phyloP scores from a whole-genome alignment of 2,113 vertebrate species.

The Zingel zingel region DNA sequence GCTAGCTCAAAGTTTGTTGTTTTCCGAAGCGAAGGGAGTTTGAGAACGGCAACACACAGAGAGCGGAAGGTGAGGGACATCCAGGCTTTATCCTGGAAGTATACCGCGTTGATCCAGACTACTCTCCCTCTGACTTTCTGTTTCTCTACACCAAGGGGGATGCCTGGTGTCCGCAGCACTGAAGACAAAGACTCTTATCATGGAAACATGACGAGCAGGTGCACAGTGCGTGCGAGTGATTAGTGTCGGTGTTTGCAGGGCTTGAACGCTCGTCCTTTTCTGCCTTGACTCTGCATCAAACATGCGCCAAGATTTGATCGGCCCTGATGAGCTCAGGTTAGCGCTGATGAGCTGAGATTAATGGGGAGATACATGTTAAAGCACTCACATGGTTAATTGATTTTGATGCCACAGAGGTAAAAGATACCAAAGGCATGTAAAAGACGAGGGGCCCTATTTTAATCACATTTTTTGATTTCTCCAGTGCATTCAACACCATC shows the following conservation, averaged over 20 bases:
- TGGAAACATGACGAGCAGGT: slow-evolving; percentile 57
- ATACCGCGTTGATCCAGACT: background rate
- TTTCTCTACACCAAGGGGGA: slow-evolving; percentile 26
- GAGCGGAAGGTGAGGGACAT: too few species aligned
- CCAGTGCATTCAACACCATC: too few species aligned
- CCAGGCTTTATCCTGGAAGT: too few species aligned
- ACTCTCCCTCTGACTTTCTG: slow-evolving; percentile 33
- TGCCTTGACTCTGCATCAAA: slow-evolving; percentile 29
- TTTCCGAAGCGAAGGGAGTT: too few species aligned
- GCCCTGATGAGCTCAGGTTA: slow-evolving; percentile 26
- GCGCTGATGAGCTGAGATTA: slow-evolving; percentile 23
- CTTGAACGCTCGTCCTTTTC: slow-evolving; percentile 56
- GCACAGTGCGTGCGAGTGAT: slow-evolving; percentile 36
- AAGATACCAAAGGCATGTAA: background rate
- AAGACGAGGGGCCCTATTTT: background rate
- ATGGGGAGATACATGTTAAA: background rate
- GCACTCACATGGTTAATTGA: background rate
- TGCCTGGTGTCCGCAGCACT: slow-evolving; percentile 30
- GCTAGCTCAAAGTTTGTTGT: too few species aligned
- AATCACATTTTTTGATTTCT: too few species aligned
- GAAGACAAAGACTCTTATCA: slow-evolving; percentile 55
- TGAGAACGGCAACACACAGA: too few species aligned
- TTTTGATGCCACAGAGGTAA: slow-evolving; percentile 12
- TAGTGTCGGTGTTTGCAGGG: slow-evolving; percentile 23
- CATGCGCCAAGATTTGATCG: background rate